Percentiles rank a stretch among this genome's conserved stretches.
Evolutionary conservation across 1,140 invertebrate genomes (phyloP).

Genomic region (Harlomillsia oculata): DNA sequence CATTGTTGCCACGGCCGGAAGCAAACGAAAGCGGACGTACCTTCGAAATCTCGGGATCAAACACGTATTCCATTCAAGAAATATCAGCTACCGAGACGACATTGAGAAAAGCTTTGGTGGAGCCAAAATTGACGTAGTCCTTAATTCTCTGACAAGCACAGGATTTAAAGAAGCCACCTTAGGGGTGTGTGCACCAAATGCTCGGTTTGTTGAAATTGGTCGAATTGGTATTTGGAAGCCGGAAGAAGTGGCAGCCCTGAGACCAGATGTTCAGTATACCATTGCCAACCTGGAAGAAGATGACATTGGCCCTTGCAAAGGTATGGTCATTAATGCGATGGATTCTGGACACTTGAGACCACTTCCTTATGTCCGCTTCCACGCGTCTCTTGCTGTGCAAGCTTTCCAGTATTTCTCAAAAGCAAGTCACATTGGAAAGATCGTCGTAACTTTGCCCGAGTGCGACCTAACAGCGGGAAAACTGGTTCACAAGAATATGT

Average conservation of each 20-base stretch:
- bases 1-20: conserved; percentile 22
- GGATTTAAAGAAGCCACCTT: conserved; percentile 25
- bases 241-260: conserved; percentile 13
- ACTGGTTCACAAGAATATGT: not conserved
- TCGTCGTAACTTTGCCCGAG: not conserved
- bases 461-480: not conserved
- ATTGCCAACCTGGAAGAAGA: conserved; percentile 1
- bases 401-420: conserved; percentile 1
- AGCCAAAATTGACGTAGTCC: conserved; percentile 17
- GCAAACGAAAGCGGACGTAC: conserved; percentile 13
- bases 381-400: not conserved
- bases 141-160: conserved; percentile 25
- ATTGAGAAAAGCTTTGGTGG: conserved; percentile 10
- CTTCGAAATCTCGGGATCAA: conserved; percentile 11
- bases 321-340: not conserved
- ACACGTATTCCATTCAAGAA: conserved; percentile 22
- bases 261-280: conserved; percentile 12
- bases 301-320: not conserved
- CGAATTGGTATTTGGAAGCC: conserved; percentile 17
- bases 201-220: conserved; percentile 26
- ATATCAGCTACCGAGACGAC: conserved; percentile 14
- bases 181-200: not conserved
- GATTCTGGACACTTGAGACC: not conserved
- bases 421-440: conserved; percentile 3
- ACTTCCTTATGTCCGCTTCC: not conserved